These are phyloP conservation scores for Druon quercuslanigerum DNA, from an alignment of 1,140 invertebrate species.

Conservation along the genomic window DNA sequence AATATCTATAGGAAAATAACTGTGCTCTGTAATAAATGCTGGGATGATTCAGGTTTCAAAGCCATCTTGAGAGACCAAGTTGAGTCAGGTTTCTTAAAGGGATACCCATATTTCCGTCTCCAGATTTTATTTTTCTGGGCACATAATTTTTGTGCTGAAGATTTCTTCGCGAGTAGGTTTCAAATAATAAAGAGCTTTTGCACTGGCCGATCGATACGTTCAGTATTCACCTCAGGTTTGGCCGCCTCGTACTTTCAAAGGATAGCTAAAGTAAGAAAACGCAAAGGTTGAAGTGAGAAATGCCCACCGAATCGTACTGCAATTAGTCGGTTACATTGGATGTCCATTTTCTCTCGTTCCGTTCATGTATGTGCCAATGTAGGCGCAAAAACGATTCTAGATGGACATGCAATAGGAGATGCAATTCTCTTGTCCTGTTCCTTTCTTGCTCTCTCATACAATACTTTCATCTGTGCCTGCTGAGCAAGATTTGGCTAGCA, in stretches of 20 bases:
- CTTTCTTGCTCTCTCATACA: background rate
- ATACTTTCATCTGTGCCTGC: background rate
- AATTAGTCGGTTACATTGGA: slow-evolving; percentile 28
- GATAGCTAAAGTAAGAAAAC: slow-evolving; percentile 27
- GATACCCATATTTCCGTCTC: background rate
- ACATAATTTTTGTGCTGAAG: background rate
- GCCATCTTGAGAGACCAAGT: background rate
- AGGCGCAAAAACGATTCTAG: background rate
- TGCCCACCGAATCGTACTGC: slow-evolving; percentile 19
- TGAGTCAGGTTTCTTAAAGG: slow-evolving; percentile 12
- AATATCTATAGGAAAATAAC: background rate
- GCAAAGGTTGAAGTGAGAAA: background rate
- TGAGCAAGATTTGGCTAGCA: too few species aligned
- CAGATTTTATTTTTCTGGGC: background rate
- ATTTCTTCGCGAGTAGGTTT: slow-evolving; percentile 3
- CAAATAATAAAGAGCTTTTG: slow-evolving; percentile 19
- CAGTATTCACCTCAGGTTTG: slow-evolving; percentile 23
- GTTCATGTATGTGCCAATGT: slow-evolving; percentile 1
- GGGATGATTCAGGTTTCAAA: background rate
- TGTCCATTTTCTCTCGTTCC: slow-evolving; percentile 21
- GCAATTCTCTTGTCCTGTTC: slow-evolving; percentile 14
- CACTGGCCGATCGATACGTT: slow-evolving; percentile 8
- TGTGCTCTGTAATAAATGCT: background rate
- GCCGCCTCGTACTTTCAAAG: background rate
- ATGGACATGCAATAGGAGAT: background rate